phyloP scores from a whole-genome alignment of 2,797 vertebrate species.

The Danio kyathit region DNA sequence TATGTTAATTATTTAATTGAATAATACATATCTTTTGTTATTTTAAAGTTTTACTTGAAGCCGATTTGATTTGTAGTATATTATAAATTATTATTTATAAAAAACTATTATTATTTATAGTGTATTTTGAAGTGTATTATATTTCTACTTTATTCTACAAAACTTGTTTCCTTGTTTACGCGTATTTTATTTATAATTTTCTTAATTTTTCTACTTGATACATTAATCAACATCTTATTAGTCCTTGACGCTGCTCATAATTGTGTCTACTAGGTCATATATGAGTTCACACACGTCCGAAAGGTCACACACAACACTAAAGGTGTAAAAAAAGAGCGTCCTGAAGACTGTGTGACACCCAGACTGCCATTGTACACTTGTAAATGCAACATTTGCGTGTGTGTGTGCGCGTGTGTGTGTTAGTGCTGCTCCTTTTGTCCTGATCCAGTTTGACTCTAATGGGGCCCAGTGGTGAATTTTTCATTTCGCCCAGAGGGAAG shows the following conservation, averaged over 20 bases:
- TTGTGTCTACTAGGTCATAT: neutral
- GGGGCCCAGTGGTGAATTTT: slow-evolving; percentile 91
- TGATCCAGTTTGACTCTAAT: slow-evolving; percentile 91
- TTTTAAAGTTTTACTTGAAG: no score
- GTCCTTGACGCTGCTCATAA: neutral
- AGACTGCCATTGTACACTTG: slow-evolving; percentile 50
- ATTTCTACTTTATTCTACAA: no score
- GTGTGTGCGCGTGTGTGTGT: slow-evolving; percentile 52
- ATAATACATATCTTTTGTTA: no score
- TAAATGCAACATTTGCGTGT: slow-evolving; percentile 71
- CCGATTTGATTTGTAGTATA: no score
- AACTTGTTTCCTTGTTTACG: no score
- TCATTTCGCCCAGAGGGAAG: slow-evolving; percentile 88
- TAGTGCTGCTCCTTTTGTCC: slow-evolving; percentile 60
- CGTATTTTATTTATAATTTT: no score
- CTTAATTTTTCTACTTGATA: no score
- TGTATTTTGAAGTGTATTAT: no score
- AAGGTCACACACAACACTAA: slow-evolving; percentile 74
- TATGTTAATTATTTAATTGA: no score
- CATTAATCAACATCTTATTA: no score
- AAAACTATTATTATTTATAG: no score
- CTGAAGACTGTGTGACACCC: slow-evolving; percentile 19
- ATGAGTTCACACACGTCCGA: slow-evolving; percentile 54
- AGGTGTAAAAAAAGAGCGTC: slow-evolving; percentile 60
- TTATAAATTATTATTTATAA: no score